phyloP scores from a whole-genome alignment of 92 coral and sea anemone genomes.

The Paramuricea clavata region DNA sequence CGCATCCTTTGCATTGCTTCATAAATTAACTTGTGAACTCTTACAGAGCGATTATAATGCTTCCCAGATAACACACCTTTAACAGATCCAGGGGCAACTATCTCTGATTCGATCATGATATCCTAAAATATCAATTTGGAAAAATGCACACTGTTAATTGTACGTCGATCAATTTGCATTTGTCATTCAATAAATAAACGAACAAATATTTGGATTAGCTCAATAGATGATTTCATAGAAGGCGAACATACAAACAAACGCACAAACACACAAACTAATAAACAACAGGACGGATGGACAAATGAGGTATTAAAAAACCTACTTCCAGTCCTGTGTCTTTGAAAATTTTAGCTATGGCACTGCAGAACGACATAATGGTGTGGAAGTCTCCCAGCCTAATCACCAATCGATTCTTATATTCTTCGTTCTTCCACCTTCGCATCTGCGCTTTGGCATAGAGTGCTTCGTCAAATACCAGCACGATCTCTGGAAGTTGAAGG shows the following conservation, averaged over 20 bases:
- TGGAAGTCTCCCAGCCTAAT: background rate
- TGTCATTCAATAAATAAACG: background rate
- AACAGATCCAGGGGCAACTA: slow-evolving; percentile 28
- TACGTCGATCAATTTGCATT: background rate
- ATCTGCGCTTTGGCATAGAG: background rate
- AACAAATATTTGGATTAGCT: background rate
- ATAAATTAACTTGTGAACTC: slow-evolving; percentile 17
- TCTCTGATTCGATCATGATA: slow-evolving; percentile 36
- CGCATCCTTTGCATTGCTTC: slow-evolving; percentile 41
- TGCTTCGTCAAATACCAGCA: background rate
- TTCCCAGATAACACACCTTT: slow-evolving; percentile 33
- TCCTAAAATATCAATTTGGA: slow-evolving; percentile 10
- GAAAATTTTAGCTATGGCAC: background rate
- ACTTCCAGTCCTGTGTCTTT: slow-evolving; percentile 2
- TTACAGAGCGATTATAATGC: slow-evolving; percentile 27
- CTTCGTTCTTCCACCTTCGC: background rate
- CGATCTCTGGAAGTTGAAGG: background rate
- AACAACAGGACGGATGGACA: background rate
- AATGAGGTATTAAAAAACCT: background rate
- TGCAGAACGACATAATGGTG: background rate
- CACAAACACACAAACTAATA: background rate
- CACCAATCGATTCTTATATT: background rate
- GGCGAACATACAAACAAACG: slow-evolving; percentile 6
- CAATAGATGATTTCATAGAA: slow-evolving; percentile 34
- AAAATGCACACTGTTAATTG: background rate